Conservation (phyloP, 2,113 vertebrate species). For the Oreocharis arfaki region DNA sequence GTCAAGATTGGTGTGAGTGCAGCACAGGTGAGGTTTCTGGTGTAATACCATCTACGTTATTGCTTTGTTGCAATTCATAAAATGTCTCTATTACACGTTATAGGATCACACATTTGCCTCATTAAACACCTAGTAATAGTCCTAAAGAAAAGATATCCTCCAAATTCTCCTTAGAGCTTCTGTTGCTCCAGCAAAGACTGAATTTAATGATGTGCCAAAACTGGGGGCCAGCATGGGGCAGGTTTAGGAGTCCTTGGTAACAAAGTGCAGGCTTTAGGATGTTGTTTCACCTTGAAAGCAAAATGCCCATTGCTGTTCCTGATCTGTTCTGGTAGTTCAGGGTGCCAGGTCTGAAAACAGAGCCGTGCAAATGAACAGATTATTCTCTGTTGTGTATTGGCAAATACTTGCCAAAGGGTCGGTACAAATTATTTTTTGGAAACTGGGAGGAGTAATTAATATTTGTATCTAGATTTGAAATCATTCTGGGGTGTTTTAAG, state of each 20-base stretch:
- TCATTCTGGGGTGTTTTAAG: not conserved
- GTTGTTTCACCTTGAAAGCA: not conserved
- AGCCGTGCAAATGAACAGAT: not conserved
- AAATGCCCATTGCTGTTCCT: not conserved
- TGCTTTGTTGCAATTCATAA: not conserved
- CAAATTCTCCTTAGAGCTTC: not conserved
- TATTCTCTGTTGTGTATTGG: not conserved
- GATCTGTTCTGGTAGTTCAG: not conserved
- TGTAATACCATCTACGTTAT: not conserved
- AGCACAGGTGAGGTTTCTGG: not conserved
- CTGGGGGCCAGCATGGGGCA: not conserved
- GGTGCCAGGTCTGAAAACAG: not conserved
- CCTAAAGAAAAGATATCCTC: not conserved
- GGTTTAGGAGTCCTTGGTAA: not conserved
- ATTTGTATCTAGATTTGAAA: not conserved
- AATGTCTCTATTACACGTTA: not conserved
- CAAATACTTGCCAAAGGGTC: not conserved
- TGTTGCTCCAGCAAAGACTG: not conserved
- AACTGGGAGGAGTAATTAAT: not conserved
- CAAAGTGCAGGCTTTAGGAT: not conserved
- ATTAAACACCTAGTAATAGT: not conserved
- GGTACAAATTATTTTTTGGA: not conserved
- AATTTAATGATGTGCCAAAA: not conserved
- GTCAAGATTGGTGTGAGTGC: not conserved
- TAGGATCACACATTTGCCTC: not conserved